Base-by-base conservation (phyloP, 1,140 invertebrate genomes). In the Drosophila lini region DNA sequence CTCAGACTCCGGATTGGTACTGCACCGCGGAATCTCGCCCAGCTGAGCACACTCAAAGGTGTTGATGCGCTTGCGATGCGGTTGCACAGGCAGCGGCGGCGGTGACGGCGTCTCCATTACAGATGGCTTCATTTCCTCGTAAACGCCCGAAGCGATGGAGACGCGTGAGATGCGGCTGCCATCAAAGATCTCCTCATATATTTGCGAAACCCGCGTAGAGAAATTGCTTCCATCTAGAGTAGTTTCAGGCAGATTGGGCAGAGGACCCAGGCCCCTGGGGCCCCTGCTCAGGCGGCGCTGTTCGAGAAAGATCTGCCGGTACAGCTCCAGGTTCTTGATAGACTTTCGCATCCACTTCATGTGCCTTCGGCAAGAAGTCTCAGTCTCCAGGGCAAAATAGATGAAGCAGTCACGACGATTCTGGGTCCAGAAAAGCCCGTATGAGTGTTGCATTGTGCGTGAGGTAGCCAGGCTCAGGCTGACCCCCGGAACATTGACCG, bases 311-410 rank as follows among this genome's bases (percentile, higher is more conserved):
- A 92, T 69, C 68, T 91, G 82, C 0, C 91, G 62, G 48, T 92
- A 89, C 6, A 92, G 41, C 55, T 92, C 92, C 34, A 92, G 79
- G 60, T 91, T 92, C 53, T 92, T 91, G 2, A 92, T 92, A 0
- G 91, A 92, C 69, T 92, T 91, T n/a, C 91, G 90, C 8, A 92
- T 79, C 91, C 91, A 92, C 50, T 91, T 92, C 91, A 92, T 92
- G 38, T 92, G 92, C 0, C 70, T 62, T 1, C 90, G 78, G 55
- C 81, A 92, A 5, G 77, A 62, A 6, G 55, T 56, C 57, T 92
- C 86, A 1, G 91, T 89, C 42, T 92, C 91, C 31, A 92, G 52
- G 6, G 92, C 86, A 60, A 92, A 91, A 50, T 92, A 92, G 1
- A 92, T 91, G 13, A 82, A 91, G 55, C 92, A 92, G 52, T 85